Base-by-base conservation (phyloP, 2,797 vertebrate genomes). In the Thalassophryne amazonica region DNA sequence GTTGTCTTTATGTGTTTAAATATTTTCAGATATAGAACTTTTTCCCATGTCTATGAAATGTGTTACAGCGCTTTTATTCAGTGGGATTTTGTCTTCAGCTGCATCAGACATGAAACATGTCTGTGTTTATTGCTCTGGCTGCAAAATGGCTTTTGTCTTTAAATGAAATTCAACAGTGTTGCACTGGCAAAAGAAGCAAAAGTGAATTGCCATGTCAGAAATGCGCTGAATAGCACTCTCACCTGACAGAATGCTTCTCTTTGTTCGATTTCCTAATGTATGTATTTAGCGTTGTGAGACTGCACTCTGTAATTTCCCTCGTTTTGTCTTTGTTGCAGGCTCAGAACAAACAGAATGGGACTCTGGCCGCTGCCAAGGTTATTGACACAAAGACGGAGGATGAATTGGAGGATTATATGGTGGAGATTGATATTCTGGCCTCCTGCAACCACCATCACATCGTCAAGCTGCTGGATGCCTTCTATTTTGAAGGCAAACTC, bases 401-500 rank as follows among this genome's bases (percentile, higher is more conserved):
- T 86, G 97, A 99, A 75, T 82, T 99, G 73, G 97, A 99, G 86
- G 97, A 99, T 81, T 99, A 99, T 69, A 99, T 99, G 95, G 95
- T 99, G 38, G 97, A 99, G 84, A 99, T 99, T 19, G 97, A 99
- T 15, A 99, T 99, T 68, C 86, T 99, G 66, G 97, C 97, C 45
- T 99, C 97, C 14, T 99, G 97, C 77, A 88, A 98, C 84, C 97
- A 99, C 77, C 88, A 92, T 38, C 86, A 98, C 85, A 99, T 99
- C 41, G 97, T 99, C 46, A 96, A 98, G 81, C 92, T 99, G 69
- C 88, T 99, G 62, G 97, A 99, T 78, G 96, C 97, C 36, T 99
- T 98, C 72, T 99, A 98, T 81, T 99, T 91, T 71, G 95, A 98
- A 82, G 93, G 91, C 68, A 99, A 99, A 87, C 92, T 99, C 30